These are phyloP conservation scores for Jaculus jaculus DNA, from an alignment of 2,113 vertebrate species.

Conservation along the genomic window DNA sequence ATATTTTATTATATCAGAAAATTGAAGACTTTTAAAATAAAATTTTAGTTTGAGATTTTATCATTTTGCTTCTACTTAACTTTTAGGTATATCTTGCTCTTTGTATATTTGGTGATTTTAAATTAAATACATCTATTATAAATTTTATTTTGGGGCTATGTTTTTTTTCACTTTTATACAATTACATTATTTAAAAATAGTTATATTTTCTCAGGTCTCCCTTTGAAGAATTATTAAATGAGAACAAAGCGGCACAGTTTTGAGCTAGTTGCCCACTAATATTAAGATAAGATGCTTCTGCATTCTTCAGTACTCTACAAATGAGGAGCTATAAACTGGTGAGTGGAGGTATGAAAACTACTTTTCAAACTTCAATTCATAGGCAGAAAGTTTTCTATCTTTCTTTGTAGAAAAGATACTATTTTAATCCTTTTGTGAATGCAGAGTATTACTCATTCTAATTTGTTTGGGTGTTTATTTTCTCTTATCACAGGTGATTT, in stretches of 20 bases:
- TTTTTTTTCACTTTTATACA: background rate
- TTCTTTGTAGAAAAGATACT: background rate
- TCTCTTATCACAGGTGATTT: background rate
- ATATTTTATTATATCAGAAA: background rate
- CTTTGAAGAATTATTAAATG: background rate
- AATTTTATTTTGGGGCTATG: no score
- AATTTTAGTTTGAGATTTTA: background rate
- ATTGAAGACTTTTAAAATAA: background rate
- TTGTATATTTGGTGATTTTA: background rate
- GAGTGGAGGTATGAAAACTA: no score
- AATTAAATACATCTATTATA: no score
- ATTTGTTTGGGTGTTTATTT: background rate
- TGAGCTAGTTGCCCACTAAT: background rate
- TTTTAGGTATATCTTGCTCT: conserved; percentile 14
- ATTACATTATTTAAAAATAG: background rate
- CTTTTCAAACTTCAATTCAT: no score
- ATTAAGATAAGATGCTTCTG: background rate
- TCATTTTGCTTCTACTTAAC: background rate
- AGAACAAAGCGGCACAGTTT: background rate
- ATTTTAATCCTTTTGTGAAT: background rate
- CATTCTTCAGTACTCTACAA: background rate
- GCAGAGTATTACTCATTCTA: background rate
- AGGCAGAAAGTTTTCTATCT: background rate
- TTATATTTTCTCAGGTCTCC: background rate
- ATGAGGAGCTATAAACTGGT: background rate